Conservation (phyloP, 1,140 invertebrate genomes). For the Drosophila quadrilineata region DNA sequence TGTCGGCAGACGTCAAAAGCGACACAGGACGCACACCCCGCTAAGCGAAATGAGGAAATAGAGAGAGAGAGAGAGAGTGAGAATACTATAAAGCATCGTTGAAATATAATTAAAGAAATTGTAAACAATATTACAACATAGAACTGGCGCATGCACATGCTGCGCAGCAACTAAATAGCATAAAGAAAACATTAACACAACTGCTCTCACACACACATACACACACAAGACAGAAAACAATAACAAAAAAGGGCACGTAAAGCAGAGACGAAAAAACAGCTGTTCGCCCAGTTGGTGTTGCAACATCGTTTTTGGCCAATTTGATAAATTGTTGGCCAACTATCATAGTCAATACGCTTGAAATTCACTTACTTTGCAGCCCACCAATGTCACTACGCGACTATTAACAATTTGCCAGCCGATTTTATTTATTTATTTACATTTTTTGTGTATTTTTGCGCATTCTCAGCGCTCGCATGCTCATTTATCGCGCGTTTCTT, state of each 20-base stretch:
- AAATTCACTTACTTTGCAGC: slow-evolving; percentile 25
- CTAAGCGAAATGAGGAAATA: too few relatives aligned
- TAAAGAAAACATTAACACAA: slow-evolving; percentile 8
- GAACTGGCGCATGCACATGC: slow-evolving; percentile 9
- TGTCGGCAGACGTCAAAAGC: slow-evolving; percentile 18
- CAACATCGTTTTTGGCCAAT: slow-evolving; percentile 24
- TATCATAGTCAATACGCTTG: not conserved
- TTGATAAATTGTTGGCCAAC: slow-evolving; percentile 3
- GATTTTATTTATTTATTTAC: slow-evolving; percentile 59
- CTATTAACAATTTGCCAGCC: slow-evolving; percentile 28
- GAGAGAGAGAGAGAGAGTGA: too few relatives aligned
- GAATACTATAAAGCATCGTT: too few relatives aligned
- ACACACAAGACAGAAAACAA: slow-evolving; percentile 22
- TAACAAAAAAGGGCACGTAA: slow-evolving; percentile 26
- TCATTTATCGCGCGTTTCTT: slow-evolving; percentile 51
- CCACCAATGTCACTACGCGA: not conserved
- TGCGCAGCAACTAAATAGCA: slow-evolving; percentile 1
- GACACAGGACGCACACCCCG: slow-evolving; percentile 5
- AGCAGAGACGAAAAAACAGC: slow-evolving; percentile 55
- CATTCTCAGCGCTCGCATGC: slow-evolving; percentile 36
- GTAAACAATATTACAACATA: slow-evolving; percentile 38
- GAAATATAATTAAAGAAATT: slow-evolving; percentile 40
- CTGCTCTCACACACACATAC: not conserved
- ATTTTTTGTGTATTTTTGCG: slow-evolving; percentile 28
- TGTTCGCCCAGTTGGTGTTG: slow-evolving; percentile 43